These are phyloP conservation scores for Yponomeuta cagnagella DNA, from an alignment of 2,888 invertebrate genomes.

Conservation along the genomic window DNA sequence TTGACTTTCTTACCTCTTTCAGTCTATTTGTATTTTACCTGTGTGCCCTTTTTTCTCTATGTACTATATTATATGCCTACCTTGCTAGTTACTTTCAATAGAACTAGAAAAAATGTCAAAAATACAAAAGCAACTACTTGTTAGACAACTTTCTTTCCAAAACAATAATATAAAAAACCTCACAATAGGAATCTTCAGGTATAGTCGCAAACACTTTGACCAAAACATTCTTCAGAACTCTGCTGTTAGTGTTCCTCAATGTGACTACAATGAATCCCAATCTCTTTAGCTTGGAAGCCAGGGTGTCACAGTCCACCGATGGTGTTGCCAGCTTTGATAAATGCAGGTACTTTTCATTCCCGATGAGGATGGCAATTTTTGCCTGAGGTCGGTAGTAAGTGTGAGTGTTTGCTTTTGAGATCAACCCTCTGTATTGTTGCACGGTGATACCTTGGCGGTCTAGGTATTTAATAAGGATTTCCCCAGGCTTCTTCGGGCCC, in stretches of 20 bases:
- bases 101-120: too few species aligned
- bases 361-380: slow-evolving; percentile 64
- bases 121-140: too few species aligned
- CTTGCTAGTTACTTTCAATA: too few species aligned
- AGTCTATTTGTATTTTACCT: too few species aligned
- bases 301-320: slow-evolving; percentile 54
- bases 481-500: slow-evolving; percentile 47
- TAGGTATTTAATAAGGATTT: slow-evolving; percentile 48
- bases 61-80: too few species aligned
- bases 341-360: slow-evolving; percentile 56
- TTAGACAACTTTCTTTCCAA: too few species aligned
- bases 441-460: slow-evolving; percentile 47
- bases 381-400: slow-evolving; percentile 51
- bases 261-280: slow-evolving; percentile 55
- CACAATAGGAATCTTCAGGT: slow-evolving; percentile 63
- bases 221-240: slow-evolving; percentile 40
- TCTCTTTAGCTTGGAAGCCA: slow-evolving; percentile 45
- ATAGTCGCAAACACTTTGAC: slow-evolving; percentile 39
- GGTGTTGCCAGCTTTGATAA: slow-evolving; percentile 61
- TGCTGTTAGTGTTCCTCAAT: slow-evolving; percentile 46
- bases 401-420: not conserved
- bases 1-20: too few species aligned
- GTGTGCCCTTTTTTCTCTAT: too few species aligned
- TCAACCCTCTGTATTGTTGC: slow-evolving; percentile 35
- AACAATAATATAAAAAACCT: slow-evolving; percentile 28